phyloP scores from a whole-genome alignment of 2,797 vertebrate genomes.

The Poeciliopsis gracilis region DNA sequence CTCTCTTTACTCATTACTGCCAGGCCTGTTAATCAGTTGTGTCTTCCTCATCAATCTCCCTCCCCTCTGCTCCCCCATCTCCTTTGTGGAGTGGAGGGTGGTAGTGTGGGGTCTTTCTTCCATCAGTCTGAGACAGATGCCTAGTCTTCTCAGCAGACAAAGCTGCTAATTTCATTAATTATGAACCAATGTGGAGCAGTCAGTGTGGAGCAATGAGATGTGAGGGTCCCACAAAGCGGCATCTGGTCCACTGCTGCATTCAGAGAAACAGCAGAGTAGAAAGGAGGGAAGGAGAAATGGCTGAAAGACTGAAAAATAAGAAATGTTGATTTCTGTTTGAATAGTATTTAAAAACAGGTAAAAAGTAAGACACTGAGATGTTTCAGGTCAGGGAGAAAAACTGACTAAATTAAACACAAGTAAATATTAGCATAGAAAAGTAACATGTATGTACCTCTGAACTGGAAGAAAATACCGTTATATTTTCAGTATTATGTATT shows the following conservation, averaged over 20 bases:
- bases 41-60: slow-evolving; percentile 64
- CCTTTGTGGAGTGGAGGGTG: too few species aligned
- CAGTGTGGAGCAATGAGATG: slow-evolving; percentile 35
- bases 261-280: slow-evolving; percentile 41
- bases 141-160: slow-evolving; percentile 94
- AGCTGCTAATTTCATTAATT: slow-evolving; percentile 99
- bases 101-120: slow-evolving; percentile 44
- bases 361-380: neutral
- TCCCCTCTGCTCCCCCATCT: neutral
- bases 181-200: slow-evolving; percentile 95
- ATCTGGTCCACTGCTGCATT: slow-evolving; percentile 85
- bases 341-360: neutral
- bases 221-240: slow-evolving; percentile 85
- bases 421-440: neutral
- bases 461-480: neutral
- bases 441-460: neutral
- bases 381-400: neutral
- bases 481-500: too few species aligned
- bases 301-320: neutral
- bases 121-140: slow-evolving; percentile 84
- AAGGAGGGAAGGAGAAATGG: slow-evolving; percentile 24
- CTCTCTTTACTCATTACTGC: slow-evolving; percentile 58
- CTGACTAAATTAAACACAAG: neutral
- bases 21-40: slow-evolving; percentile 70
- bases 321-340: neutral